A percentile compares a stretch with the other conserved stretches of the same genome.
Evolutionary conservation across 2,113 vertebrate genomes (phyloP).

Genomic region (Eupsittula cactorum): DNA sequence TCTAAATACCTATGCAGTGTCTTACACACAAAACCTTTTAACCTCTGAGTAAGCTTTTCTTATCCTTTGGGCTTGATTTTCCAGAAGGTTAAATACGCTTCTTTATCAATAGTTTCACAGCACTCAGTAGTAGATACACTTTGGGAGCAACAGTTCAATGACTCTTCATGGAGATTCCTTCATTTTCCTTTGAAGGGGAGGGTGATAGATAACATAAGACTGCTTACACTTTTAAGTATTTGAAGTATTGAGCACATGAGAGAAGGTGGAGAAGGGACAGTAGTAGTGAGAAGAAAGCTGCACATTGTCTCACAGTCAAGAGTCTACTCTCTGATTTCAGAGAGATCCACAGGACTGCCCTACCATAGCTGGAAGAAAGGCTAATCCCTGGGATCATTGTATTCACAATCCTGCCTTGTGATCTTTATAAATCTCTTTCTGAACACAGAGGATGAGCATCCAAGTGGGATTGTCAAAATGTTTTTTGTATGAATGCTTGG

Average conservation of each 20-base stretch:
- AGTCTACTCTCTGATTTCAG: slow-evolving; percentile 28
- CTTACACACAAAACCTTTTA: background rate
- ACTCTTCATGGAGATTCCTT: background rate
- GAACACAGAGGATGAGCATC: slow-evolving; percentile 50
- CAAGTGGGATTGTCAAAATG: slow-evolving; percentile 24
- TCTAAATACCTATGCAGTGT: background rate
- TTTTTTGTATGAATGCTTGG: background rate
- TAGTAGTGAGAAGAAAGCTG: background rate
- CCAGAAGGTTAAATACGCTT: slow-evolving; percentile 1
- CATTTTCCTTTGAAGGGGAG: background rate
- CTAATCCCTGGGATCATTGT: slow-evolving; percentile 50
- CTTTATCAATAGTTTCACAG: slow-evolving; percentile 28
- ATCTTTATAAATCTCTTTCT: slow-evolving; percentile 55
- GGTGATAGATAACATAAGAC: background rate
- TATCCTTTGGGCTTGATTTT: slow-evolving; percentile 28
- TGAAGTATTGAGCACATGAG: background rate
- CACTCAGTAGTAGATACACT: background rate
- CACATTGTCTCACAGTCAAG: background rate
- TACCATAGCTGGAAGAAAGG: slow-evolving; percentile 10
- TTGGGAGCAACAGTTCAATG: background rate
- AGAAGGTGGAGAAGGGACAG: background rate
- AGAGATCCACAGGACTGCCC: slow-evolving; percentile 10
- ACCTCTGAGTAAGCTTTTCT: background rate
- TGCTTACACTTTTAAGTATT: background rate
- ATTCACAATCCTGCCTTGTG: slow-evolving; percentile 55